These are phyloP conservation scores for Hoplias malabaricus DNA, from an alignment of 2,113 vertebrate genomes.

Conservation along the genomic window DNA sequence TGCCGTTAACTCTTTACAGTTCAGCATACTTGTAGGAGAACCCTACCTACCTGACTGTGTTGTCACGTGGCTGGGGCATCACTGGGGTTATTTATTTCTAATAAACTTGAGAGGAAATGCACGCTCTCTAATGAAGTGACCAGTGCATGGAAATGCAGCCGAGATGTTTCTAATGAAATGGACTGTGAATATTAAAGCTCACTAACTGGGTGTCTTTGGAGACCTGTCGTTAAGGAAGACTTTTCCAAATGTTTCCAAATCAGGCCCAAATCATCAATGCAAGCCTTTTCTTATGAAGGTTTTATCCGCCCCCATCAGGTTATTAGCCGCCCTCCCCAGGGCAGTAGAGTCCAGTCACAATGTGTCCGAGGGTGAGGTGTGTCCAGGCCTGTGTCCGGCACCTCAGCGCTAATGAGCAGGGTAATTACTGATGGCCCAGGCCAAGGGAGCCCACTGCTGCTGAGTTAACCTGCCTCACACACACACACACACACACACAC, in stretches of 20 bases:
- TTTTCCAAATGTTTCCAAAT: not conserved
- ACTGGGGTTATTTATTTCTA: not conserved
- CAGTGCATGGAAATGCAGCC: not conserved
- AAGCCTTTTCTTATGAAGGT: not conserved
- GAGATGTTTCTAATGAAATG: not conserved
- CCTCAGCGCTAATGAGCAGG: slow-evolving; percentile 70
- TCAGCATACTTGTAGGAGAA: too few species aligned
- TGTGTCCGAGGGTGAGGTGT: slow-evolving; percentile 37
- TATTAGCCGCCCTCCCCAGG: not conserved
- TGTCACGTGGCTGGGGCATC: too few species aligned
- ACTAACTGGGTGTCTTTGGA: not conserved
- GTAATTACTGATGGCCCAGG: slow-evolving; percentile 70
- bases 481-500: slow-evolving; percentile 22
- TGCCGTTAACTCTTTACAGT: not conserved
- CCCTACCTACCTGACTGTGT: not conserved
- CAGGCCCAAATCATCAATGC: not conserved
- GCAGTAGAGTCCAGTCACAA: not conserved
- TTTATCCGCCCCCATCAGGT: not conserved
- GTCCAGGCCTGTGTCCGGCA: slow-evolving; percentile 53
- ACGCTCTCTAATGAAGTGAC: not conserved
- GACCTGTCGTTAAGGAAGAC: not conserved
- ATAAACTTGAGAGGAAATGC: not conserved
- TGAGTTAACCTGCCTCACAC: slow-evolving; percentile 24
- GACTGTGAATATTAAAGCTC: not conserved
- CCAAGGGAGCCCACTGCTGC: slow-evolving; percentile 54